Conservation (phyloP, 2,888 invertebrate genomes). For the Heliothis peltigera region DNA sequence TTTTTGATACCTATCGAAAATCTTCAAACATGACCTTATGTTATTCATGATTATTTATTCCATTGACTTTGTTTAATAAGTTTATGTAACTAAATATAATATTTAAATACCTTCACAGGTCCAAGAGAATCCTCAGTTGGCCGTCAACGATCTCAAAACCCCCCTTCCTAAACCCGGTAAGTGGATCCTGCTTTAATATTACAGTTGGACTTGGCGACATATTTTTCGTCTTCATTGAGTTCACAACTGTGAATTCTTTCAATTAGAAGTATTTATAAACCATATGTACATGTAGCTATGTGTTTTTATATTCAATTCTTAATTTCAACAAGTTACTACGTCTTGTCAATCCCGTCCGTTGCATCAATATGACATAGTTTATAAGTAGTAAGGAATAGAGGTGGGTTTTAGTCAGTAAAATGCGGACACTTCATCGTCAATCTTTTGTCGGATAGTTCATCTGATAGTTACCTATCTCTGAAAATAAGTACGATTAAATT, state of each 20-base stretch:
- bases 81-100: constrained; percentile 33
- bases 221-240: neutral
- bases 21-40: neutral
- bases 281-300: too few species aligned
- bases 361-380: neutral
- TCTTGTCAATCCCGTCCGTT: too few species aligned
- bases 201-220: too few species aligned
- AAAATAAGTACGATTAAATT: too few species aligned
- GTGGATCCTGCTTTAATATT: constrained; percentile 58
- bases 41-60: constrained; percentile 3
- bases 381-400: too few species aligned
- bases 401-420: too few species aligned
- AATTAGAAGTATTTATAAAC: neutral
- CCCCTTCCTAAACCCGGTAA: constrained; percentile 86
- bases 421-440: too few species aligned
- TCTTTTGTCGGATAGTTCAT: too few species aligned
- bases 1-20: neutral
- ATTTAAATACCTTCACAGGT: constrained; percentile 71
- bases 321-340: too few species aligned
- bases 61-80: constrained; percentile 28
- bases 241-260: neutral
- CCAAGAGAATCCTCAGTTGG: constrained; percentile 84
- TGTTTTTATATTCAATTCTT: too few species aligned
- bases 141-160: constrained; percentile 86
- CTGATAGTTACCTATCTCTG: too few species aligned